Evolutionary conservation across 1,140 invertebrate species (phyloP).

Genomic region (Drosophila bipectinata): DNA sequence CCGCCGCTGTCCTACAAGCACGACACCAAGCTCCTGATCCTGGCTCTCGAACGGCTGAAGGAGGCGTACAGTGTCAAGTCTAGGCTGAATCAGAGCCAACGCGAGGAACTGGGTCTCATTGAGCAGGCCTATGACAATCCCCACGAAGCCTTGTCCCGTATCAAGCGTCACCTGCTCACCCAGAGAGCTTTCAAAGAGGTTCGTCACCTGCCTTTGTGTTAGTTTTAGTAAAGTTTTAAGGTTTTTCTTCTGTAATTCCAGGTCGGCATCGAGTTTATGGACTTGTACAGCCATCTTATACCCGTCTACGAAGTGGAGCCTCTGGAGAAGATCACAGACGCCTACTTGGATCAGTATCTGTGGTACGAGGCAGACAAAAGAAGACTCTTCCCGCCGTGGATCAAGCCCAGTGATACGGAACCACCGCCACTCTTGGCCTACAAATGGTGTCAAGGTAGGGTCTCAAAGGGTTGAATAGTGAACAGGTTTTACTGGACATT

Average conservation of each 20-base stretch:
- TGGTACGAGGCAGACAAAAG: conserved; percentile 99
- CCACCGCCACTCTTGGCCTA: conserved; percentile 98
- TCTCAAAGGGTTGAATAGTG: conserved; percentile 15
- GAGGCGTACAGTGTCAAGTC: conserved; percentile 99
- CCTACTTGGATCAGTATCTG: conserved; percentile 99
- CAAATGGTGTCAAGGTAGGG: conserved; percentile 99
- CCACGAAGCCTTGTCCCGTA: conserved; percentile 98
- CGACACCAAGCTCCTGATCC: conserved; percentile 98
- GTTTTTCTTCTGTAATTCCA: conserved; percentile 66
- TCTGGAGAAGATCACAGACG: conserved; percentile 98
- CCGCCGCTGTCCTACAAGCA: conserved; percentile 99
- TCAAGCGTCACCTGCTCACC: conserved; percentile 99
- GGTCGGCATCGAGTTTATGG: conserved; percentile 99
- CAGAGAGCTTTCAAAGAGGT: conserved; percentile 99
- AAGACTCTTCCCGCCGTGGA: conserved; percentile 98
- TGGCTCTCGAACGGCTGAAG: conserved; percentile 98
- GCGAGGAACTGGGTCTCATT: conserved; percentile 99
- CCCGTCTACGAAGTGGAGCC: conserved; percentile 99
- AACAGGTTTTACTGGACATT: conserved; percentile 58
- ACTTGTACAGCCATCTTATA: conserved; percentile 98
- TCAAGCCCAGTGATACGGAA: conserved; percentile 99
- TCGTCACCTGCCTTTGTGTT: conserved; percentile 67
- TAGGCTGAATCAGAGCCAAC: conserved; percentile 98
- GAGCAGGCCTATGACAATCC: conserved; percentile 99
- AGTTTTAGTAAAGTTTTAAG: background rate